A percentile compares a stretch with the other conserved stretches of the same genome.
phyloP scores from a whole-genome alignment of 1,140 invertebrate species.

The Andricus grossulariae region DNA sequence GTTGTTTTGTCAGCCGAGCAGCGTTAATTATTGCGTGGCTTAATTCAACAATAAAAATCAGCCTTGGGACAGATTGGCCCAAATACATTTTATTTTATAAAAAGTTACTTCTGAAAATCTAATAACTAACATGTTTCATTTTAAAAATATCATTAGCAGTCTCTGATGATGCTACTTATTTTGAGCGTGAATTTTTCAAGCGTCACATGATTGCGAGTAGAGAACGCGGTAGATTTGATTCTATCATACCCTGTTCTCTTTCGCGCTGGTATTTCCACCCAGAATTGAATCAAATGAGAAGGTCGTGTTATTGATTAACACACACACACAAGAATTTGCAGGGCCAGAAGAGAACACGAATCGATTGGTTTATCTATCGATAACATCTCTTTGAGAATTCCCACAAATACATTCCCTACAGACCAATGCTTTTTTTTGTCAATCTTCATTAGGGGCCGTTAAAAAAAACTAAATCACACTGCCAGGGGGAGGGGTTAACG shows the following conservation, averaged over 20 bases:
- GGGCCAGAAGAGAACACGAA: not conserved
- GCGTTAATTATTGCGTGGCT: not conserved
- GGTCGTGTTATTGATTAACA: constrained; percentile 9
- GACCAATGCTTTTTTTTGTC: not conserved
- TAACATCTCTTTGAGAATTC: not conserved
- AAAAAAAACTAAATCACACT: too few species aligned
- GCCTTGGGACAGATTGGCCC: not conserved
- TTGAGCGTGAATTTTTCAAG: not conserved
- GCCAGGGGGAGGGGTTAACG: too few species aligned
- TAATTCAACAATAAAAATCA: not conserved
- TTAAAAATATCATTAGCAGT: not conserved
- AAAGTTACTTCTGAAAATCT: not conserved
- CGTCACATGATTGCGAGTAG: not conserved
- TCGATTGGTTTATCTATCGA: not conserved
- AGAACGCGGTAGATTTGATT: not conserved
- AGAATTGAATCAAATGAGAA: constrained; percentile 16
- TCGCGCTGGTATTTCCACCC: not conserved
- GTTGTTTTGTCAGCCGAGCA: not conserved
- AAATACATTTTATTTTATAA: not conserved
- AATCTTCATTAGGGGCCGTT: not conserved
- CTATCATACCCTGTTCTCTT: constrained; percentile 4
- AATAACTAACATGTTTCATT: not conserved
- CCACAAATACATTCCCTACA: not conserved
- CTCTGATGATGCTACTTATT: not conserved
- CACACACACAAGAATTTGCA: not conserved